These are phyloP conservation scores for Brienomyrus brachyistius DNA, from an alignment of 2,113 vertebrate species.

Conservation along the genomic window DNA sequence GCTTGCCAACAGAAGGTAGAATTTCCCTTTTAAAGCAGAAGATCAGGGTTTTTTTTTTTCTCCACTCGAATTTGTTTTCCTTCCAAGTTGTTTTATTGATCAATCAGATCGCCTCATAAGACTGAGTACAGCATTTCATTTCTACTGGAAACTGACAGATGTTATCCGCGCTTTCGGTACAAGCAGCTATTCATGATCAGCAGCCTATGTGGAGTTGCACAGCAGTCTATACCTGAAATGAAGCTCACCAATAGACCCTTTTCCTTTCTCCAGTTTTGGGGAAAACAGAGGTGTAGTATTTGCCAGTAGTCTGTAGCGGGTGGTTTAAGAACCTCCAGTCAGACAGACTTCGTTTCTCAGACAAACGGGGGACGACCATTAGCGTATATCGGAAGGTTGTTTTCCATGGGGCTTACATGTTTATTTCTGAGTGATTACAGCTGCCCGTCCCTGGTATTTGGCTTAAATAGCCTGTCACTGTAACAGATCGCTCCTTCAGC, in stretches of 20 bases:
- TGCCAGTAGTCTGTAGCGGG: background rate
- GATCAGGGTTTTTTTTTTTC: background rate
- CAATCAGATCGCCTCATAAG: background rate
- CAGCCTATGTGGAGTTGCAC: background rate
- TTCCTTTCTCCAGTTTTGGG: background rate
- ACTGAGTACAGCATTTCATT: background rate
- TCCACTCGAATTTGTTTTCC: background rate
- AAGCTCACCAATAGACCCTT: background rate
- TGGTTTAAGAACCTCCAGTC: background rate
- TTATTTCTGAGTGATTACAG: slow-evolving; percentile 11
- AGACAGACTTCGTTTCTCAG: background rate
- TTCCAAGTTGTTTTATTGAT: background rate
- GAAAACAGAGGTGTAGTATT: background rate
- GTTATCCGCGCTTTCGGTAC: background rate
- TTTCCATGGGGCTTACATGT: background rate
- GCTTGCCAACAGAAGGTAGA: background rate
- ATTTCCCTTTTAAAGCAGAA: background rate
- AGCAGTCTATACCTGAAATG: background rate
- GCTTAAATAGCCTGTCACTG: slow-evolving; percentile 32
- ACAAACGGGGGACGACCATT: background rate
- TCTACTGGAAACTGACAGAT: background rate
- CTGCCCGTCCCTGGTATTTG: background rate
- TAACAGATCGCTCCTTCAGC: slow-evolving; percentile 28
- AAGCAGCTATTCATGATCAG: background rate
- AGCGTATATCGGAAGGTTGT: background rate